A percentile compares a stretch with the other conserved stretches of the same genome.
Evolutionary conservation across 2,113 vertebrate genomes (phyloP).

Genomic region (Aplodontia rufa): DNA sequence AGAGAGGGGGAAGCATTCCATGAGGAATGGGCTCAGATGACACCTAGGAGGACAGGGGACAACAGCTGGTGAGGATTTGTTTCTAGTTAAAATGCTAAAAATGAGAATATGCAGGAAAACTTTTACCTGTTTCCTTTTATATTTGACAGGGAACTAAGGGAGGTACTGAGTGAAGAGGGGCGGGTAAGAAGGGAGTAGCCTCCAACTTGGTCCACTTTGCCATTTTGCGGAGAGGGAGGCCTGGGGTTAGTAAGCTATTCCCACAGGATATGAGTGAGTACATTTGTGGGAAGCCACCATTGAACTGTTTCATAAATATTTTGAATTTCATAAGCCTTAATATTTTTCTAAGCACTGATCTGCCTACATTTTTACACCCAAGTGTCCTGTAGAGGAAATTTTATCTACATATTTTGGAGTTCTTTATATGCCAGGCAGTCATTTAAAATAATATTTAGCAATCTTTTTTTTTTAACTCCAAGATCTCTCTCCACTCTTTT

Average conservation of each 20-base stretch:
- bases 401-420: constrained; percentile 55
- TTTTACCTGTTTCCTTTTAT: background rate
- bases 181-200: background rate
- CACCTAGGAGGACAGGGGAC: background rate
- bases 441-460: constrained; percentile 61
- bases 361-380: constrained; percentile 64
- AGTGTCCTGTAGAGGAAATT: constrained; percentile 56
- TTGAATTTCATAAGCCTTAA: constrained; percentile 69
- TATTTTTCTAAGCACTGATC: constrained; percentile 61
- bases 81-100: constrained; percentile 41
- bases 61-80: background rate
- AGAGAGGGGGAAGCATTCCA: background rate
- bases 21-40: background rate
- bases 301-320: constrained; percentile 72
- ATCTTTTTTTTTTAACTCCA: background rate
- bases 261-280: constrained; percentile 19
- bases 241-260: background rate
- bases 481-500: background rate
- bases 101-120: background rate
- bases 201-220: background rate
- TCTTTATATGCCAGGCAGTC: constrained; percentile 50
- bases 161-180: background rate
- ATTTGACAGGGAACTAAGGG: background rate
- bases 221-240: constrained; percentile 2
- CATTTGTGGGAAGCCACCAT: constrained; percentile 64